Percentiles rank a stretch among this genome's conserved stretches.
Conservation (phyloP, 2,888 invertebrate species). For the Adelphocoris suturalis region DNA sequence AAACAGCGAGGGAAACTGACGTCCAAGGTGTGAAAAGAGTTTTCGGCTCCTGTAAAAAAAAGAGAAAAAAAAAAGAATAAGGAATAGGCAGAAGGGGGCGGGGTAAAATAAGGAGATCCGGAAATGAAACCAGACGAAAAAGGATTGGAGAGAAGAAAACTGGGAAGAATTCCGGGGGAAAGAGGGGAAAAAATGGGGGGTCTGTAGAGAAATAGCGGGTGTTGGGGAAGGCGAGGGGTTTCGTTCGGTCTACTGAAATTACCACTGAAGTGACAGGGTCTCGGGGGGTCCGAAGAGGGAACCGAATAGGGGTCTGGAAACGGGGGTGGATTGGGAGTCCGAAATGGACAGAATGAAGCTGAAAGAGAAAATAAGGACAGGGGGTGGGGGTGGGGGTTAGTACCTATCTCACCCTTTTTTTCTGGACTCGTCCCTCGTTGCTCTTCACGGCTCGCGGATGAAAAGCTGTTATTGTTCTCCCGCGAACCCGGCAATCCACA, state of each 20-base stretch:
- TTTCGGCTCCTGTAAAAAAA: no score
- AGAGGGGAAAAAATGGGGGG: no score
- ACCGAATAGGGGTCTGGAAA: background rate
- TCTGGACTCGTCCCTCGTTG: background rate
- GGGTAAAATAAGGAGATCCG: no score
- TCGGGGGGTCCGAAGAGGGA: background rate
- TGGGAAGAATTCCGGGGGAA: no score
- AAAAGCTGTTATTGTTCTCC: constrained; percentile 21
- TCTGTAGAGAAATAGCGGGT: no score
- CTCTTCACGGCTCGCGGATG: background rate
- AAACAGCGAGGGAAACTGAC: no score
- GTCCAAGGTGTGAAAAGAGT: no score
- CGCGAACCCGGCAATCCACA: background rate
- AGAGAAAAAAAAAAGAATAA: no score
- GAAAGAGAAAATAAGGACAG: background rate
- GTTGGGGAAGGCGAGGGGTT: no score
- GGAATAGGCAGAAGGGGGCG: no score
- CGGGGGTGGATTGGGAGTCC: background rate
- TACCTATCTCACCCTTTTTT: background rate
- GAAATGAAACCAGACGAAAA: no score
- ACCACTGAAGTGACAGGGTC: background rate
- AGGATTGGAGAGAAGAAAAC: no score
- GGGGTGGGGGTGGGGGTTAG: background rate
- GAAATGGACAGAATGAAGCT: background rate
- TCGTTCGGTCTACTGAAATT: background rate